Conservation (phyloP, 2,797 vertebrate genomes). For the Rallus crepitans region DNA sequence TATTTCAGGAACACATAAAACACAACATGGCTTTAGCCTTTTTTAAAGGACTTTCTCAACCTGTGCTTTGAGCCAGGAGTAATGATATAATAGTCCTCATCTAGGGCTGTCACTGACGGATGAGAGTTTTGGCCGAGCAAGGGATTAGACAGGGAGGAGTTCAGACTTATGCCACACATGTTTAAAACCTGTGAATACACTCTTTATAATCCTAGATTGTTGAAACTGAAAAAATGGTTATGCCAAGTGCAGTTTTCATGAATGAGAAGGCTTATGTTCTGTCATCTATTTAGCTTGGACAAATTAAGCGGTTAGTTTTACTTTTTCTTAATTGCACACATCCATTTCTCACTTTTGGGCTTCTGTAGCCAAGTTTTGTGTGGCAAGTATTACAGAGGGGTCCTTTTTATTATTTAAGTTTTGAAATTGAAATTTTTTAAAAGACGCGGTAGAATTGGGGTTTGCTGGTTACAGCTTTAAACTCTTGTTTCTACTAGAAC, state of each 20-base stretch:
- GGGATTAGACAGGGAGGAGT: constrained; percentile 23
- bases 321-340: constrained; percentile 24
- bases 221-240: constrained; percentile 9
- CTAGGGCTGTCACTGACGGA: background rate
- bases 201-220: constrained; percentile 46
- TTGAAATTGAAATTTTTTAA: background rate
- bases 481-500: background rate
- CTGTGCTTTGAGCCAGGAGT: background rate
- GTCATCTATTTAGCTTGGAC: constrained; percentile 32
- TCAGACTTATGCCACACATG: background rate
- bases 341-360: background rate
- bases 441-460: background rate
- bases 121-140: constrained; percentile 20
- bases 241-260: constrained; percentile 18
- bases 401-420: background rate
- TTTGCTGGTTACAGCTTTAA: background rate
- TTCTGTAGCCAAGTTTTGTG: background rate
- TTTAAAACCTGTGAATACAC: constrained; percentile 27
- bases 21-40: background rate
- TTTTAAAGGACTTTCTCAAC: background rate
- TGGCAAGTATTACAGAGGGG: background rate
- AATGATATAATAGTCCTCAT: background rate
- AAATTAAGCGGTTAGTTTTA: background rate
- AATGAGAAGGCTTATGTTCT: constrained; percentile 33
- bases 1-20: background rate